Conservation (phyloP, 1,140 invertebrate genomes). For the Mizuhopecten yessoensis region DNA sequence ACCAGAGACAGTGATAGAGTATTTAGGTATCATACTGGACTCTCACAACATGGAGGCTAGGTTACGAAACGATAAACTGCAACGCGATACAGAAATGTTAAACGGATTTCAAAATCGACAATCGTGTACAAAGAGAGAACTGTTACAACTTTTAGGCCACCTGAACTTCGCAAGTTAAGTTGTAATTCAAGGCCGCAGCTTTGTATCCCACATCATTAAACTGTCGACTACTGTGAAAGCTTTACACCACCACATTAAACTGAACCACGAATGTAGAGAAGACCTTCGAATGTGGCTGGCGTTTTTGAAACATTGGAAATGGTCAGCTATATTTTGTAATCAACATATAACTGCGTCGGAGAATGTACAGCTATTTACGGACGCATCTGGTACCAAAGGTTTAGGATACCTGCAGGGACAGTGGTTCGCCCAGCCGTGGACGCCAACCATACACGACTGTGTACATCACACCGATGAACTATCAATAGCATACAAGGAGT, state of each 20-base stretch:
- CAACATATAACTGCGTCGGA: too few relatives aligned
- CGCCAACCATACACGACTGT: background rate
- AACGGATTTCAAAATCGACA: too few relatives aligned
- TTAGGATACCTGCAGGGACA: slow-evolving; percentile 54
- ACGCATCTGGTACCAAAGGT: slow-evolving; percentile 50
- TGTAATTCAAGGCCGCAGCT: slow-evolving; percentile 41
- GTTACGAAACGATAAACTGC: too few relatives aligned
- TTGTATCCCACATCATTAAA: slow-evolving; percentile 51
- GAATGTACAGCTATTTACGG: slow-evolving; percentile 40
- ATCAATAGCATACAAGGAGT: slow-evolving; percentile 59
- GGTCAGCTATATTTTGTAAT: slow-evolving; percentile 41
- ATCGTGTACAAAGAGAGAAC: background rate
- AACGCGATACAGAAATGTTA: too few relatives aligned
- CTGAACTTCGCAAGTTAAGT: slow-evolving; percentile 51
- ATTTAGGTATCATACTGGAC: too few relatives aligned
- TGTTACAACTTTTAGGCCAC: slow-evolving; percentile 48
- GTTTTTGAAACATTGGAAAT: slow-evolving; percentile 40
- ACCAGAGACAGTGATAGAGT: too few relatives aligned
- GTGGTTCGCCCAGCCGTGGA: slow-evolving; percentile 53
- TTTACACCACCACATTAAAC: slow-evolving; percentile 33
- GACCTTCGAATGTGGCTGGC: slow-evolving; percentile 23
- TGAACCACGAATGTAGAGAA: background rate
- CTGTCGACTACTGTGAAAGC: slow-evolving; percentile 5
- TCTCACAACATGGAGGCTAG: too few relatives aligned
- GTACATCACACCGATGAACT: background rate